Evolutionary conservation across 1,140 invertebrate genomes (phyloP), one percentile per base, ranked within the genome.

Genomic region (Diuraphis noxia): DNA sequence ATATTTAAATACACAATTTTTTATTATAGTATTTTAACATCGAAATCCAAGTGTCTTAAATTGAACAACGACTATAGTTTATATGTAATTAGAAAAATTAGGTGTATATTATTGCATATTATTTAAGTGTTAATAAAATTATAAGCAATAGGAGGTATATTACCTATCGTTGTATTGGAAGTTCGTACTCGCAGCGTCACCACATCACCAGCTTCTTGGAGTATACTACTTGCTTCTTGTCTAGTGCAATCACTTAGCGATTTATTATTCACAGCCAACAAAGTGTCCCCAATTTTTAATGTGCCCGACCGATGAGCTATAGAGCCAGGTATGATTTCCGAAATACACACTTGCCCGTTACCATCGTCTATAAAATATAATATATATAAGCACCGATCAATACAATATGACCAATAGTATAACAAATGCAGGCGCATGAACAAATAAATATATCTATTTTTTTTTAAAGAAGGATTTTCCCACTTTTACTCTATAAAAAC

Each of bases 251-350:
- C 90, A 10, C 77, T 84, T 7, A 92, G 38, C 2, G 82, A 88
- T 95, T 96, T 96, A 90, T 97, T 96, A 93, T 99, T 97, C 91
- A 99, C 98, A 1, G 98, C 97, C 13, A 99, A 93, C 0, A 99
- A 94, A 41, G 96, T 96, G 93, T 99, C 98, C 0, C 98, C 98
- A 0, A 97, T 95, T 77, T 97, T 95, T 46, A 99, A 94, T 17
- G 97, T 97, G 0, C 98, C 98, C 34, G 96, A 97, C 92, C 98
- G 95, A 94, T 99, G 97, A 0, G 98, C 98, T 0, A 98, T 96
- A 46, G 98, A 99, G 13, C 98, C 98, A 86, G 96, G 96, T 89
- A 97, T 96, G 3, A 99, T 97, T 93, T 98, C 97, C 9, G 93
- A 93, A 30, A 93, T 93, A 43, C 92, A 86, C 84, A 93, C 93